Evolutionary conservation across 2,888 invertebrate genomes (phyloP), one percentile per base, ranked within the genome.

Genomic region (Agrochola lychnidis): DNA sequence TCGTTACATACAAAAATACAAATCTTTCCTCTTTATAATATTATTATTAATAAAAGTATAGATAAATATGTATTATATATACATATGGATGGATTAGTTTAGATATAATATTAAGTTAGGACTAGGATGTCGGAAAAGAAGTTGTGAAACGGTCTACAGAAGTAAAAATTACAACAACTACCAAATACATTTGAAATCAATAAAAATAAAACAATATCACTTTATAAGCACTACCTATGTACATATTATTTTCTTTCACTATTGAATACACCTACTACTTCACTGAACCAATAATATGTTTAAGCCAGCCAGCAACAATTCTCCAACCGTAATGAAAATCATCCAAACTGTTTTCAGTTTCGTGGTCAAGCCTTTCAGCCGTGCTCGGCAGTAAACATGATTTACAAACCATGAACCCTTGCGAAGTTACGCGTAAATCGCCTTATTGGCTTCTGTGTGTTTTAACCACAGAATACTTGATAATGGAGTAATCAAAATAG

Each of bases 381-480:
- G 42, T 5, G 6, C 9, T 40, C 19, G 30, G 14, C 25, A 53
- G 25, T 22, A 48, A 67, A 57, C 48, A 48, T 30, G 30, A 57
- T 67, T 57, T 61, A 59, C 10, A 30, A 57, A 57, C 57, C 56
- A 76, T 66, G 22, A 67, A 78, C 36, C 22, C 19, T 48, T 4
- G 2, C 25, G 5, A 40, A 67, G 16, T 66, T 25, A 66, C 45
- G 9, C 36, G 48, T 48, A 40, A 76, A 78, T 78, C 56, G 9
- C 9, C 22, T 48, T 78, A 78, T 62, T 36, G 63, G 16, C 16
- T n/a, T 66, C 14, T 36, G 25, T 45, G 25, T 25, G 1, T 1
- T 68, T 40, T 6, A 9, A 56, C 22, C 78, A 77, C 25, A 6
- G 51, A 61, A 19, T 61, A 61, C 30, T 19, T 61, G 19, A 10